These are phyloP conservation scores for Helleia helle DNA, from an alignment of 2,888 invertebrate genomes.

Conservation along the genomic window DNA sequence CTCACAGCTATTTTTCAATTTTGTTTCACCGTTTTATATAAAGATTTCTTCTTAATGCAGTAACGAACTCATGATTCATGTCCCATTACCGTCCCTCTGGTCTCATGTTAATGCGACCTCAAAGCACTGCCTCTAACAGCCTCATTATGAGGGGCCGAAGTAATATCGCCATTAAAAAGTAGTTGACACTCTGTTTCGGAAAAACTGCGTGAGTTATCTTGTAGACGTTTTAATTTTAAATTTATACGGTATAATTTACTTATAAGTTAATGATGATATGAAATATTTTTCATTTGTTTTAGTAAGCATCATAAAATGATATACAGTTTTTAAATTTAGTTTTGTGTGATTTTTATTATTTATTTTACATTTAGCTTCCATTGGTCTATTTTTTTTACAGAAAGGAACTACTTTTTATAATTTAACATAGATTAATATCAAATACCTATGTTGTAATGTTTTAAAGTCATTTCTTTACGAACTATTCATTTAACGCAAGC, in stretches of 20 bases:
- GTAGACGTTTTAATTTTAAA: constrained; percentile 3
- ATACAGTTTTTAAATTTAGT: too few species aligned
- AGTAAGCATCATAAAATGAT: too few species aligned
- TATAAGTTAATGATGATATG: too few species aligned
- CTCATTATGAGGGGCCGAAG: constrained; percentile 17
- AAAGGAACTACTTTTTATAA: too few species aligned
- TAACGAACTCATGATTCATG: constrained; percentile 19
- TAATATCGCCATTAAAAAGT: constrained; percentile 12
- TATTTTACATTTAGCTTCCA: too few species aligned
- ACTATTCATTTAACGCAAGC: too few species aligned
- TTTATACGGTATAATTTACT: neutral
- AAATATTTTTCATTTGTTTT: too few species aligned
- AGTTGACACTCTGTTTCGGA: constrained; percentile 13
- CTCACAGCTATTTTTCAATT: neutral
- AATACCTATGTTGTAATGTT: too few species aligned
- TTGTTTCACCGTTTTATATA: neutral
- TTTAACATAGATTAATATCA: too few species aligned
- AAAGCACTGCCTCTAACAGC: constrained; percentile 19
- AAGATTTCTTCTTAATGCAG: constrained; percentile 8
- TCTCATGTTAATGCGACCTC: constrained; percentile 23
- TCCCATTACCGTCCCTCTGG: constrained; percentile 18
- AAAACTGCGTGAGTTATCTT: constrained; percentile 6
- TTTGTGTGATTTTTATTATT: too few species aligned
- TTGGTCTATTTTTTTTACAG: too few species aligned
- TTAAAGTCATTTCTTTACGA: too few species aligned